These are phyloP conservation scores for Turdus rufiventris DNA, from an alignment of 2,113 vertebrate genomes.

Conservation along the genomic window DNA sequence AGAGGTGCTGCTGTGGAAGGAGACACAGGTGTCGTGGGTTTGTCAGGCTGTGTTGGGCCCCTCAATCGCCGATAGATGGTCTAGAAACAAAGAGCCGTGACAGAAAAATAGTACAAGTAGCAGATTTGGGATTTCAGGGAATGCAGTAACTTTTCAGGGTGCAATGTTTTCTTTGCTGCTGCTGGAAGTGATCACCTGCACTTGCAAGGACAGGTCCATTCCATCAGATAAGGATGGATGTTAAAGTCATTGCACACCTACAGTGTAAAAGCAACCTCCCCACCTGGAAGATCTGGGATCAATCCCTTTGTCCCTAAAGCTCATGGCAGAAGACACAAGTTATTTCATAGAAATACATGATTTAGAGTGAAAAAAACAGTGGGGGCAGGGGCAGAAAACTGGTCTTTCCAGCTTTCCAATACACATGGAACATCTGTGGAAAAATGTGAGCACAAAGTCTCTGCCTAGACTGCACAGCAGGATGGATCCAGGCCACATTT, in stretches of 20 bases:
- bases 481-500: background rate
- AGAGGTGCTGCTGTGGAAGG: constrained; percentile 61
- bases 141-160: background rate
- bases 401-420: background rate
- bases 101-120: background rate
- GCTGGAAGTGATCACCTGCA: background rate
- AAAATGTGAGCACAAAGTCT: background rate
- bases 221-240: background rate
- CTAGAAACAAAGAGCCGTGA: constrained; percentile 38
- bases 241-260: background rate
- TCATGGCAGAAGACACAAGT: background rate
- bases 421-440: background rate
- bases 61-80: constrained; percentile 67
- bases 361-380: background rate
- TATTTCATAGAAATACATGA: background rate
- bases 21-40: constrained; percentile 57
- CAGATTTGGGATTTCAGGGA: background rate
- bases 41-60: constrained; percentile 59
- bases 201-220: background rate
- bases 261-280: background rate
- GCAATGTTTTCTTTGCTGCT: background rate
- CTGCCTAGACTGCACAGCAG: background rate
- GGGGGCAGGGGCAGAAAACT: background rate
- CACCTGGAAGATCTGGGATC: background rate
- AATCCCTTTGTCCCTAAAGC: background rate